Percentiles rank a stretch among this genome's conserved stretches.
phyloP scores from a whole-genome alignment of 37 sponge, comb jelly and placozoan species.

The Chondrilla cf. caribensis region DNA sequence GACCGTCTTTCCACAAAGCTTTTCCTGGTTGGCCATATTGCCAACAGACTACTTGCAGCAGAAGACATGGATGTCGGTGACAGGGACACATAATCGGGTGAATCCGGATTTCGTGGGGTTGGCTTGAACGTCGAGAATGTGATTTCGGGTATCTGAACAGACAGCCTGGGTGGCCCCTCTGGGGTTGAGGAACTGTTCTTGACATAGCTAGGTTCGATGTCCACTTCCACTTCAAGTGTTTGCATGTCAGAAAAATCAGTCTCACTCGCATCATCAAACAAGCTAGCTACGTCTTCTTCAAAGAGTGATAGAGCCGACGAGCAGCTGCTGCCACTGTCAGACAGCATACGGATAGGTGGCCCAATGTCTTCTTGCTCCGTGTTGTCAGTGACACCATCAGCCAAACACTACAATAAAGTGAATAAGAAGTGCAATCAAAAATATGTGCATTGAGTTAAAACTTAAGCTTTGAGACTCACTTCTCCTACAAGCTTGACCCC shows the following conservation, averaged over 20 bases:
- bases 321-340: background rate
- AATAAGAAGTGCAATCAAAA: background rate
- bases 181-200: too few relatives aligned
- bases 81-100: slow-evolving; percentile 4
- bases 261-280: background rate
- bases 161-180: too few relatives aligned
- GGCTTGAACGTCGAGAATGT: slow-evolving; percentile 22
- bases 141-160: background rate
- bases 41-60: background rate
- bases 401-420: too few relatives aligned
- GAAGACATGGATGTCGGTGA: background rate
- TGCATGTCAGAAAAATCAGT: background rate
- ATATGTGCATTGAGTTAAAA: background rate
- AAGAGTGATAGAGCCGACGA: background rate
- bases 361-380: too few relatives aligned
- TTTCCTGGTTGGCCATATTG: background rate
- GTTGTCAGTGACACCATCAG: too few relatives aligned
- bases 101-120: background rate
- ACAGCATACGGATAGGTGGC: background rate
- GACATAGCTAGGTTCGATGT: background rate
- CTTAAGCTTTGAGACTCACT: background rate
- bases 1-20: slow-evolving; percentile 1
- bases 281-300: background rate
- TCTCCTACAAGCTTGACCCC: slow-evolving; percentile 11
- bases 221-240: background rate